Evolutionary conservation across 53 echinoderm and acorn worm genomes (phyloP).

Genomic region (Echinometra lucunter): DNA sequence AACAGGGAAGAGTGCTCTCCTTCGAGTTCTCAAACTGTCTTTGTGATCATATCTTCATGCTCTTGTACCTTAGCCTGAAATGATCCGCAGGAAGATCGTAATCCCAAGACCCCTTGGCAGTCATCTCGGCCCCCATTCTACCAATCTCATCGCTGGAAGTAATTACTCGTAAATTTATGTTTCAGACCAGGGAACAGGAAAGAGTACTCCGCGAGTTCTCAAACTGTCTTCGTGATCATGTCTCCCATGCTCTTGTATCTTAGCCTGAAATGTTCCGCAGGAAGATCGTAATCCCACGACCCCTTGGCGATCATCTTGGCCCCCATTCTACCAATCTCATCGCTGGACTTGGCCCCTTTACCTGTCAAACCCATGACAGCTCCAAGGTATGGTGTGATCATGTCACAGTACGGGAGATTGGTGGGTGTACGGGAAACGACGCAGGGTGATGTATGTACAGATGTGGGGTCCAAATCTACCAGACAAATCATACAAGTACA

Average conservation of each 20-base stretch:
- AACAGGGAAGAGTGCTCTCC: too few relatives aligned
- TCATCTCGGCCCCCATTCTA: conserved; percentile 88
- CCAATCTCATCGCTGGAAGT: conserved; percentile 87
- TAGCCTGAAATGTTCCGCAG: conserved; percentile 76
- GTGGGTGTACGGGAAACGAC: conserved; percentile 76
- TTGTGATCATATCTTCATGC: not conserved
- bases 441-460: conserved; percentile 70
- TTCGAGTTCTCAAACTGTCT: too few relatives aligned
- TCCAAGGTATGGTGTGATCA: conserved; percentile 87
- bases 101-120: conserved; percentile 83
- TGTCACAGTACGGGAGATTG: conserved; percentile 83
- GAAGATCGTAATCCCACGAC: conserved; percentile 91
- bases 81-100: conserved; percentile 84
- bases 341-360: conserved; percentile 82
- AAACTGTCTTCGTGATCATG: not conserved
- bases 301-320: conserved; percentile 85
- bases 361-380: conserved; percentile 83
- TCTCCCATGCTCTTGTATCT: not conserved
- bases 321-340: conserved; percentile 88
- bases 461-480: conserved; percentile 72
- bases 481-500: not conserved
- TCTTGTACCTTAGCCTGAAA: conserved; percentile 69
- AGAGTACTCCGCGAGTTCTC: too few relatives aligned
- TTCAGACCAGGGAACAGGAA: too few relatives aligned
- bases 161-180: too few relatives aligned